Percentiles rank a stretch among this genome's conserved stretches.
These are phyloP conservation scores for Ara ararauna DNA, from an alignment of 2,797 vertebrate species.

Conservation along the genomic window DNA sequence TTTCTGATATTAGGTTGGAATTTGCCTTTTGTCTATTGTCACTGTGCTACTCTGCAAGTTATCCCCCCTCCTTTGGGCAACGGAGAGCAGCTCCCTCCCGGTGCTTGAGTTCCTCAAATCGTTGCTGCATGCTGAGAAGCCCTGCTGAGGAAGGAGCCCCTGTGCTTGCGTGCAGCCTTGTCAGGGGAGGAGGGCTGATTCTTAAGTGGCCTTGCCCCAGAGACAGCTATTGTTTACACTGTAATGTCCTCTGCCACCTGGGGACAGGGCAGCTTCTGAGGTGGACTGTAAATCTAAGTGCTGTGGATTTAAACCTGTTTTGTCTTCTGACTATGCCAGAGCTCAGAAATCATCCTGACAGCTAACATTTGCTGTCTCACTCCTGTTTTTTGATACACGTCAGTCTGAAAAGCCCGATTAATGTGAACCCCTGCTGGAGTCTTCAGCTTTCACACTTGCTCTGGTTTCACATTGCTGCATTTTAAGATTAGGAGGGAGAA, in stretches of 20 bases:
- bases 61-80: background rate
- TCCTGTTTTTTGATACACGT: background rate
- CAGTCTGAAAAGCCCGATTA: background rate
- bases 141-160: background rate
- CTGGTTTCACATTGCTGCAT: constrained; percentile 48
- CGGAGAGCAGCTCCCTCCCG: fast-evolving
- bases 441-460: constrained; percentile 15
- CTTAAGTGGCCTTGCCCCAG: background rate
- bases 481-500: constrained; percentile 46
- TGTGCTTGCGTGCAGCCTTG: background rate
- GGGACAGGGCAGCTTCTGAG: background rate
- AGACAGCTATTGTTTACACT: background rate
- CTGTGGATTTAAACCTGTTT: background rate
- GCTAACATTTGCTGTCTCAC: background rate
- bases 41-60: background rate
- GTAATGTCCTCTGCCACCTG: background rate
- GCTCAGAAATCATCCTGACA: background rate
- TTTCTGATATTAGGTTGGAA: background rate
- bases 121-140: background rate
- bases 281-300: background rate
- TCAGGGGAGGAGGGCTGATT: background rate
- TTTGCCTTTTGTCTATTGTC: background rate
- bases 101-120: background rate
- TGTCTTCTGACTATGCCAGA: background rate
- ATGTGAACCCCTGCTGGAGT: constrained; percentile 49